Evolutionary conservation across 2,888 invertebrate genomes (phyloP), one percentile per base, ranked within the genome.

Genomic region (Lasius platythorax): DNA sequence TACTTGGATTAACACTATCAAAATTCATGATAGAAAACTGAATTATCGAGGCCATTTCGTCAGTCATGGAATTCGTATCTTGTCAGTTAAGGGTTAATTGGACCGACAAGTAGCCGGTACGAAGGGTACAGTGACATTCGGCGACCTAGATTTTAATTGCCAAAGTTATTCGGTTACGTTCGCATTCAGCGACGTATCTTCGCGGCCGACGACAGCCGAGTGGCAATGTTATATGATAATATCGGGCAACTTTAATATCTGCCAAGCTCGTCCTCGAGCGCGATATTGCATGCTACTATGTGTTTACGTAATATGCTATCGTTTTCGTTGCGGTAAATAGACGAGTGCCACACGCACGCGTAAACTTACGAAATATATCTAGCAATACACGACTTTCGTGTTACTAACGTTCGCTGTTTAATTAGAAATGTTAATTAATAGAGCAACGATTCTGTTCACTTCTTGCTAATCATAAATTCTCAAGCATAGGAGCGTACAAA

Each of bases 91-190:
- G 28, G 5, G 28, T 40, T 37, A 75, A 76, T 86, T 88, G 64
- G 78, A 40, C 43, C 15, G 43, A 40, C 15, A 56, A 88, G 61
- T 87, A 88, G 81, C 50, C 33, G 15, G 30, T 6, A 28, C 12
- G 11, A 56, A 53, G n/a, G 50, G 50, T 53, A 53, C 5, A 5
- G 23, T 53, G 75, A 58, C 68, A 58, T 88, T 84, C 75, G 74
- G 86, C 82, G 83, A 81, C 79, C 82, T 64, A 85, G 74, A 89
- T 89, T 89, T 87, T 87, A 89, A 89, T 89, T 87, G 87, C 68
- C 72, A 53, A 87, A 87, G 84, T 89, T 89, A 85, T 85, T 84
- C 72, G 76, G 83, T 46, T n/a, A 64, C 79, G 58, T 61, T 67
- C 66, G 68, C 82, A 63, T 84, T 84, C 84, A 73, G 40, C 56